phyloP scores from a whole-genome alignment of 2,113 vertebrate species.

The Nettapus auritus region DNA sequence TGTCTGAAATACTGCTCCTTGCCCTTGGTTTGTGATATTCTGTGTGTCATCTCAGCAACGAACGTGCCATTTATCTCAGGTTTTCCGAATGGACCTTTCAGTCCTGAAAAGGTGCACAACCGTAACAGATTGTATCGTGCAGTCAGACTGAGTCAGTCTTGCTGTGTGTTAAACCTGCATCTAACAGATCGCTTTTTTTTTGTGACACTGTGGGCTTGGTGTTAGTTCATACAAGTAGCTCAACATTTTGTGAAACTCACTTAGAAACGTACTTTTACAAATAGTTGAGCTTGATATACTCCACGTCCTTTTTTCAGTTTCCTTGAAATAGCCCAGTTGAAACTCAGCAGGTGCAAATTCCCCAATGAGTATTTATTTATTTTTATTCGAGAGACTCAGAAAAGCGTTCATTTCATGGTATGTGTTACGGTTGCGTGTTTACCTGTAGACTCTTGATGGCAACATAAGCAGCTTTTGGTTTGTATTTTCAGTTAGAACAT shows the following conservation, averaged over 20 bases:
- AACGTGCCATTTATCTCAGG: constrained; percentile 66
- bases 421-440: background rate
- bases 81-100: constrained; percentile 34
- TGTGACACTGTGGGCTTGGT: background rate
- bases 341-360: constrained; percentile 25
- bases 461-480: background rate
- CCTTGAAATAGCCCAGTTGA: constrained; percentile 5
- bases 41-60: background rate
- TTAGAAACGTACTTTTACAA: background rate
- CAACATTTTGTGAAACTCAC: background rate
- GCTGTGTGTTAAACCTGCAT: background rate
- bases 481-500: background rate
- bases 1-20: background rate
- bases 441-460: background rate
- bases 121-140: background rate
- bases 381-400: background rate
- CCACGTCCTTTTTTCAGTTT: background rate
- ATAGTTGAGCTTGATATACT: background rate
- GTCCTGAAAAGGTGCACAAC: background rate
- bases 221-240: background rate
- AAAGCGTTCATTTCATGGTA: background rate
- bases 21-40: background rate
- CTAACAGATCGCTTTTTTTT: background rate
- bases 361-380: background rate
- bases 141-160: background rate